Base-by-base conservation (phyloP, 2,888 invertebrate genomes). In the Venusia cambrica region DNA sequence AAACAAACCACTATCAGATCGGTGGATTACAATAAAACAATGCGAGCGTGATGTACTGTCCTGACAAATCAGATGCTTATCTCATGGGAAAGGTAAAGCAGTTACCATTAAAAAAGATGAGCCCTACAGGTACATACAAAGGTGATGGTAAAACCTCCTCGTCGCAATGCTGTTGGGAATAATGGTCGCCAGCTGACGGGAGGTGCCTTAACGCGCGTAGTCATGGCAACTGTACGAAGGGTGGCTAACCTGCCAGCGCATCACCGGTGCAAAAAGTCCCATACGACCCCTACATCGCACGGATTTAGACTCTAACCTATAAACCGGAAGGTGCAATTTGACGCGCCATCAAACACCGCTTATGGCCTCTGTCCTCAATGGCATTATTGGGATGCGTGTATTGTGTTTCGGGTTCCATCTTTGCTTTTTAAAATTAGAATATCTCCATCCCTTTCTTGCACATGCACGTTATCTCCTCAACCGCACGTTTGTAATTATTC, bases 171-270 rank as follows among this genome's bases (percentile, higher is more conserved):
- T 54, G 58, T 56, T 54, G 60, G 68, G 66, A 71, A 83, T 84
- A 81, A 87, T 85, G 80, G 83, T 66, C 66, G 76, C 77, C 87
- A 85, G 83, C 85, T 87, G 87, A 87, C 84, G 83, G 87, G 87
- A 83, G 87, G 87, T 83, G 79, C 74, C 74, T 71, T 73, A 68
- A 71, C 67, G 70, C 53, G 53, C 75, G 87, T 85, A 69, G 79
- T 70, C 83, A 85, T 84, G 74, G 76, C 65, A 55, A 87, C 38
- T 83, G 62, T 65, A 52, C 71, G 77, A 77, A 81, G 87, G 87
- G 87, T 87, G 83, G 74, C 74, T 70, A 85, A 85, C 84, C 85
- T 84, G 81, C 66, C 69, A n/a, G 72, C 62, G 64, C 71, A 15
- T 33, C 25, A 22, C 33, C 19, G 19, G 69, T 73, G 73, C n/a